Conservation (phyloP, 2,113 vertebrate genomes). For the Eonycteris spelaea region DNA sequence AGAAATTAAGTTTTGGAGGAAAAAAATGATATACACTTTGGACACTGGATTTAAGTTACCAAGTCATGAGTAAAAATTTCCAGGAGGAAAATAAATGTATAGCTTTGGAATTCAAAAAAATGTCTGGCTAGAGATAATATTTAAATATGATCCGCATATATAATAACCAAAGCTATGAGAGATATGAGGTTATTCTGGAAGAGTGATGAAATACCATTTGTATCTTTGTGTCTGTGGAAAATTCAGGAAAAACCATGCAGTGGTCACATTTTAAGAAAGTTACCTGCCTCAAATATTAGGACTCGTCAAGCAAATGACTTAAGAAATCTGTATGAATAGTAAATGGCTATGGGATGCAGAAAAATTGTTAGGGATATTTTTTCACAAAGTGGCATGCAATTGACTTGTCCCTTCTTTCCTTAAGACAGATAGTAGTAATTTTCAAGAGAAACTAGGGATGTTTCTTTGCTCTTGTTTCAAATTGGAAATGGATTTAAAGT, state of each 20-base stretch:
- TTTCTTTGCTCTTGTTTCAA: background rate
- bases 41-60: background rate
- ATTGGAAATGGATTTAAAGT: background rate
- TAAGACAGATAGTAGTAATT: background rate
- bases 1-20: background rate
- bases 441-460: background rate
- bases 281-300: background rate
- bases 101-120: background rate
- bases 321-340: background rate
- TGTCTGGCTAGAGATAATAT: background rate
- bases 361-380: background rate
- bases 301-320: background rate
- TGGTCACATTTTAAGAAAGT: background rate
- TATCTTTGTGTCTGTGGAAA: conserved; percentile 9
- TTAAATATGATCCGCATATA: background rate
- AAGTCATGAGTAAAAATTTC: background rate
- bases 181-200: background rate
- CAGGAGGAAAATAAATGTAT: background rate
- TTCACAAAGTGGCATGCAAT: background rate
- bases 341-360: background rate
- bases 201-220: background rate
- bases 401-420: background rate
- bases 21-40: background rate
- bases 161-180: background rate
- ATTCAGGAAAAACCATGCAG: background rate